Base-by-base conservation (phyloP, 2,888 invertebrate genomes). In the Luffia ferchaultella region DNA sequence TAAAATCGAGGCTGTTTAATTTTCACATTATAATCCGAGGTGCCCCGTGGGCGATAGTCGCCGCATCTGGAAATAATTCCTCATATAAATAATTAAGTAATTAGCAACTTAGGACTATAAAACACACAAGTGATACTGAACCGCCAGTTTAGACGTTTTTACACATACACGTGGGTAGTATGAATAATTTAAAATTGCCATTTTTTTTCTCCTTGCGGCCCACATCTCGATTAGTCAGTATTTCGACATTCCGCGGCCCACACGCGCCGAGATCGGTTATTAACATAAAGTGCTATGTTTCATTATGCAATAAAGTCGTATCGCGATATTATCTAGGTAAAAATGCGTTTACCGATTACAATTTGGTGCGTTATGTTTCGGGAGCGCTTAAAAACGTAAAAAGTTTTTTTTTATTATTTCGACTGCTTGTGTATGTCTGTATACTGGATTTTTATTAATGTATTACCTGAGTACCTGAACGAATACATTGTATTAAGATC, bases 171-270 rank as follows among this genome's bases (percentile, higher is more conserved):
- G 82, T 83, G 78, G 82, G 82, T 64, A 76, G 82, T 68, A 69
- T 74, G 73, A 69, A 79, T 80, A 79, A 80, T 80, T 79, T 76
- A 70, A 83, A 83, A 82, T 83, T 78, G 80, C 76, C 77, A 79
- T 79, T 80, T 82, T 75, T n/a, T 76, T 76, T 75, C 48, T 45
- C 62, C 62, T 61, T 70, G 64, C 78, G 68, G 64, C 82, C 82
- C 80, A 83, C 82, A 72, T 65, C 58, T 64, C 62, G 73, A 73
- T 83, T 83, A 83, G 78, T 83, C 82, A 82, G 82, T 73, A 72
- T 79, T 80, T 80, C 82, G 76, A 78, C 80, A 83, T 77, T 46
- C 16, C 20, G 46, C 71, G 60, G 66, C 80, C 79, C 71, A 78
- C 80, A 67, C 65, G 66, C 59, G 55, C 59, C 46, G 45, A 46